phyloP scores from a whole-genome alignment of 2,113 vertebrate species.

The Pimephales promelas region DNA sequence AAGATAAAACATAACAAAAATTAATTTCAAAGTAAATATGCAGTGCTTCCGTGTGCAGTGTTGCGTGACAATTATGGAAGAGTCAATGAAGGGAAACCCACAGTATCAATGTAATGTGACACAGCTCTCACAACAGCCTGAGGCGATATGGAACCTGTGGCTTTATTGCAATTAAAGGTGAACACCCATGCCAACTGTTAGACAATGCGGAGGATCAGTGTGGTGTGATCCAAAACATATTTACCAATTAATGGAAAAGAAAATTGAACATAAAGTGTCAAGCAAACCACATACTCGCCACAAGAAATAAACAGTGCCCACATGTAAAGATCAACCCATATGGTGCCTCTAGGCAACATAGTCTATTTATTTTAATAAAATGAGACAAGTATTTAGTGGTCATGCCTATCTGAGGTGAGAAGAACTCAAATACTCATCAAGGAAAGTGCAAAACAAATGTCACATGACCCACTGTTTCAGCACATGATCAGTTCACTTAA shows the following conservation, averaged over 20 bases:
- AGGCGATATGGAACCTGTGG: background rate
- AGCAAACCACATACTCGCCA: background rate
- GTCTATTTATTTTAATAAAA: too few relatives aligned
- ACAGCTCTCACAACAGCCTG: background rate
- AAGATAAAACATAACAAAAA: too few relatives aligned
- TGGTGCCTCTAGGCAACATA: too few relatives aligned
- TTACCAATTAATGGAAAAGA: background rate
- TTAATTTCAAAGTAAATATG: too few relatives aligned
- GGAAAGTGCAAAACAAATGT: too few relatives aligned
- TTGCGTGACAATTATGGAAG: background rate
- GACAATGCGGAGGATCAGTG: constrained; percentile 5
- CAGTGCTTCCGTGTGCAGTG: background rate
- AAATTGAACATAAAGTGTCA: too few relatives aligned
- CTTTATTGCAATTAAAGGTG: background rate
- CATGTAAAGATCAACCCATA: too few relatives aligned
- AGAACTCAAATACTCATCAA: too few relatives aligned
- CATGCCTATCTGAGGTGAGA: too few relatives aligned
- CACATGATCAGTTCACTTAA: too few relatives aligned
- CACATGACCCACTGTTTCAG: too few relatives aligned
- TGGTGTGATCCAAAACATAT: background rate
- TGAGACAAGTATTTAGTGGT: too few relatives aligned
- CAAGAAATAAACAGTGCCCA: background rate
- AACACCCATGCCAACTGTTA: background rate
- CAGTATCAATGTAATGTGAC: background rate
- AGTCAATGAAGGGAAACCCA: background rate